Percentiles rank a stretch among this genome's conserved stretches.
Evolutionary conservation across 1,140 invertebrate genomes (phyloP).

Genomic region (Gryon sp.): DNA sequence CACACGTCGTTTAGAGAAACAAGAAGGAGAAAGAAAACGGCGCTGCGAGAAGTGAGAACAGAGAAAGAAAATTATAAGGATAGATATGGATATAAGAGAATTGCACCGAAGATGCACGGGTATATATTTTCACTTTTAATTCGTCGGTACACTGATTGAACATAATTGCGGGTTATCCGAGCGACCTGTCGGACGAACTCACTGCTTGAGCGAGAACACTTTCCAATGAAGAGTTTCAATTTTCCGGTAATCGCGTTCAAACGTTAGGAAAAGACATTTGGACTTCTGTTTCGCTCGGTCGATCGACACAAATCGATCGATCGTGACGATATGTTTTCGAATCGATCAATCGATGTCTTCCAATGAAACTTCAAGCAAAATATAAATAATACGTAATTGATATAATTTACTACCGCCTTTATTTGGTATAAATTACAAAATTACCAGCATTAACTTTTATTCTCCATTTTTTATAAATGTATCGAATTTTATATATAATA

Average conservation of each 20-base stretch:
- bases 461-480: not conserved
- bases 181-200: conserved; percentile 32
- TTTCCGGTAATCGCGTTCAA: conserved; percentile 54
- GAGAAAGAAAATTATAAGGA: too few relatives aligned
- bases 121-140: conserved; percentile 50
- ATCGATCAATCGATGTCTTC: conserved; percentile 4
- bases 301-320: conserved; percentile 18
- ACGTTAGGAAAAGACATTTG: conserved; percentile 39
- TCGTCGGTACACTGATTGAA: conserved; percentile 18
- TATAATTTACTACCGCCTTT: too few relatives aligned
- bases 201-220: conserved; percentile 63
- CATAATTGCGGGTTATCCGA: conserved; percentile 48
- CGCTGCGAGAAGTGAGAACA: too few relatives aligned
- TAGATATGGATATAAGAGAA: not conserved
- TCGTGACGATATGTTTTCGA: conserved; percentile 44
- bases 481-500: too few relatives aligned
- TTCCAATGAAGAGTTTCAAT: conserved; percentile 64
- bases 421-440: conserved; percentile 24
- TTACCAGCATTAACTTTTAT: not conserved
- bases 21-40: too few relatives aligned
- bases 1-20: too few relatives aligned
- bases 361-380: not conserved
- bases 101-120: not conserved
- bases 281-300: conserved; percentile 42
- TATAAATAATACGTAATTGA: too few relatives aligned